These are phyloP conservation scores for Catostomus latipinnis DNA, from an alignment of 2,797 vertebrate species.

Conservation along the genomic window DNA sequence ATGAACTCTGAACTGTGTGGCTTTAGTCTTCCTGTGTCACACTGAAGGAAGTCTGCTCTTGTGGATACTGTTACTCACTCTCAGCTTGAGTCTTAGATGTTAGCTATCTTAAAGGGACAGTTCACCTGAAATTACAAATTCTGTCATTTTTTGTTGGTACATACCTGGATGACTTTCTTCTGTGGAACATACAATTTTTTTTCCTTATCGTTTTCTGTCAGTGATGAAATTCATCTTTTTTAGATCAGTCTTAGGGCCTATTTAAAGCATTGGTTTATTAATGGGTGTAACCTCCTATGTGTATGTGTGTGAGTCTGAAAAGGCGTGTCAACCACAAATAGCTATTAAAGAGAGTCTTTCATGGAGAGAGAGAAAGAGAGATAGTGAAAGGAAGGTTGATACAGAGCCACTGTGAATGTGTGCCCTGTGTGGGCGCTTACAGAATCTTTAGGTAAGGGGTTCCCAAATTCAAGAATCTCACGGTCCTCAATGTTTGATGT, in stretches of 20 bases:
- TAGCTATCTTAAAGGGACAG: not conserved
- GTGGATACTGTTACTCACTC: conserved; percentile 27
- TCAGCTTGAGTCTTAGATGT: not conserved
- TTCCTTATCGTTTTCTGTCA: not conserved
- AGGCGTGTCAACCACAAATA: conserved; percentile 42
- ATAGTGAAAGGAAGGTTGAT: conserved; percentile 53
- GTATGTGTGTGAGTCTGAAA: not conserved
- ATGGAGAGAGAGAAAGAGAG: conserved; percentile 37
- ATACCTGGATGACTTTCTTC: too few relatives aligned
- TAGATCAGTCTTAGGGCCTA: conserved; percentile 43
- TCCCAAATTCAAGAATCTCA: too few relatives aligned
- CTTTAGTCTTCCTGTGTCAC: conserved; percentile 66
- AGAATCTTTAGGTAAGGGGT: not conserved
- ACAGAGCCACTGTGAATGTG: conserved; percentile 1
- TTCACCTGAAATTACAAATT: too few relatives aligned
- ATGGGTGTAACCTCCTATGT: conserved; percentile 10
- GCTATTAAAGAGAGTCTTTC: conserved; percentile 60
- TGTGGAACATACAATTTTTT: too few relatives aligned
- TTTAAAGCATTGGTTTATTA: conserved; percentile 50
- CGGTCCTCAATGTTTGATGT: too few relatives aligned
- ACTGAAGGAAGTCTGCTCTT: conserved; percentile 29
- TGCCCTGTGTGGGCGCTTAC: conserved; percentile 3
- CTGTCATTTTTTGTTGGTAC: too few relatives aligned
- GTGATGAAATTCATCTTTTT: conserved; percentile 37
- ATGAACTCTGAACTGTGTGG: conserved; percentile 67